These are phyloP conservation scores for Lucilia sericata DNA, from an alignment of 1,140 invertebrate genomes.

Conservation along the genomic window DNA sequence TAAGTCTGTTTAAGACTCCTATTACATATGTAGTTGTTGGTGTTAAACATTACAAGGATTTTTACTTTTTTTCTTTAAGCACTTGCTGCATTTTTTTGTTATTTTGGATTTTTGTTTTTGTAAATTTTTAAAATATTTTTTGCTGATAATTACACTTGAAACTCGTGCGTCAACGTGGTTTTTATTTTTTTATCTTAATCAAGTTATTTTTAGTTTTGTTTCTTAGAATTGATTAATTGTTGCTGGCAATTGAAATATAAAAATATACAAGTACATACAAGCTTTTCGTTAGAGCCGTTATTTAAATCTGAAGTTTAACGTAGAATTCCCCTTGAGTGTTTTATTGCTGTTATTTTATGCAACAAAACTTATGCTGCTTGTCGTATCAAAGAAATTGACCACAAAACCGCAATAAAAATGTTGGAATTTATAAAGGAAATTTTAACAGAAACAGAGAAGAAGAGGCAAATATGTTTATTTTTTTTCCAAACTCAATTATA, in stretches of 20 bases:
- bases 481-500: too few species aligned
- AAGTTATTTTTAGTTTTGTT: too few species aligned
- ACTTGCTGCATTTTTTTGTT: background rate
- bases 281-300: background rate
- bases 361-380: too few species aligned
- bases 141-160: background rate
- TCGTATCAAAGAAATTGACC: constrained; percentile 4
- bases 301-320: background rate
- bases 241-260: background rate
- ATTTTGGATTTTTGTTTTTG: background rate
- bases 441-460: background rate
- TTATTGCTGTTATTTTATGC: background rate
- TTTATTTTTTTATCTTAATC: too few species aligned
- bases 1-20: background rate
- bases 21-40: background rate
- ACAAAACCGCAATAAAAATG: constrained; percentile 7
- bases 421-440: background rate
- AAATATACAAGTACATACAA: too few species aligned
- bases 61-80: background rate
- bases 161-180: background rate
- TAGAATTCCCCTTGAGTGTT: background rate
- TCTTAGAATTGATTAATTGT: too few species aligned
- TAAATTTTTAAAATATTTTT: background rate
- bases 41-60: background rate
- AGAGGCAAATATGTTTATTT: background rate